Conservation (phyloP, 2,113 vertebrate genomes). For the Orthonyx spaldingii region DNA sequence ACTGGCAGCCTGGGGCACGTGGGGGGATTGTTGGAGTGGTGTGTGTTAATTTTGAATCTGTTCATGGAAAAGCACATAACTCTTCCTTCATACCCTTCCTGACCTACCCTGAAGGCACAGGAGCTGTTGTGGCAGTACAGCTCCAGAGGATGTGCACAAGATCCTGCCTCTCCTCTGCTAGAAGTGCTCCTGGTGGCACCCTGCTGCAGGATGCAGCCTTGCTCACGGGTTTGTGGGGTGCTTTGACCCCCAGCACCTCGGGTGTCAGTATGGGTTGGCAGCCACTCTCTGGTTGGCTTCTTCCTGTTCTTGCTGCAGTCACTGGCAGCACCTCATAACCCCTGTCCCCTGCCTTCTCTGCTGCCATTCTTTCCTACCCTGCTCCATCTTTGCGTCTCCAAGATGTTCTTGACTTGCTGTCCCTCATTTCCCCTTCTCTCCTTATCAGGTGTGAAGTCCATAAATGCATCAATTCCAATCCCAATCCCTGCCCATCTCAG, state of each 20-base stretch:
- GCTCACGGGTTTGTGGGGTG: neutral
- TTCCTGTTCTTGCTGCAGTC: neutral
- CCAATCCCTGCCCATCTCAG: neutral
- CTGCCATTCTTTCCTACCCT: neutral
- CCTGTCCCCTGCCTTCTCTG: neutral
- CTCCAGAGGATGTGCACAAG: no score
- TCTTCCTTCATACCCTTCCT: neutral
- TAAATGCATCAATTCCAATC: neutral
- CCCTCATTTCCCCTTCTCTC: neutral
- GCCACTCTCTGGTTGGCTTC: neutral
- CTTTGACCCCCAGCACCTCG: neutral
- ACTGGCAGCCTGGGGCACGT: accelerated
- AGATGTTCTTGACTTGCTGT: neutral
- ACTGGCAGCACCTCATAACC: neutral
- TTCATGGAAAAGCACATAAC: neutral
- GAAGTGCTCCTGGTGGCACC: neutral
- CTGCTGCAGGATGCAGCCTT: neutral
- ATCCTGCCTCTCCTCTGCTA: neutral
- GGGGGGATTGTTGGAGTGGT: neutral
- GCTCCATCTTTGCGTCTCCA: neutral
- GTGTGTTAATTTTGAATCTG: neutral
- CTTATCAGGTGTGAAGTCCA: neutral
- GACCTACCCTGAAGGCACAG: neutral
- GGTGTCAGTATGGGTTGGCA: neutral
- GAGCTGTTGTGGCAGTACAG: neutral